Percentiles rank a stretch among this genome's conserved stretches.
Conservation (phyloP, 2,113 vertebrate species). For the Clinocottus analis region DNA sequence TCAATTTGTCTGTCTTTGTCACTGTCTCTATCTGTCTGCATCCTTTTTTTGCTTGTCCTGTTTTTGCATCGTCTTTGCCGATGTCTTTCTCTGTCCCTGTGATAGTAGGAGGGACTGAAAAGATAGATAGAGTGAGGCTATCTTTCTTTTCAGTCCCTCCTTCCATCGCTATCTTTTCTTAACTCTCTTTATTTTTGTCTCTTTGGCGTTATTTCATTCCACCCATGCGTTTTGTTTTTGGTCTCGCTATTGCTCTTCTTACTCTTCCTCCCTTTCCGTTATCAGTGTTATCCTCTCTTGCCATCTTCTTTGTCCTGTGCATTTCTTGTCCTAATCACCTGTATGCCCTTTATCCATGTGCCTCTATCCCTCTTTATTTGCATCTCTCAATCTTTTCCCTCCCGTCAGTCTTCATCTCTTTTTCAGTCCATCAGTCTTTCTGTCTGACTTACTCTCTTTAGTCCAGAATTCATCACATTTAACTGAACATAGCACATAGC, state of each 20-base stretch:
- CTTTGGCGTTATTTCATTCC: neutral
- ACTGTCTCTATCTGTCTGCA: slow-evolving; percentile 2
- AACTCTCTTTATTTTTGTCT: neutral
- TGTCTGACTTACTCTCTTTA: neutral
- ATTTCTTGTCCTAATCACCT: neutral
- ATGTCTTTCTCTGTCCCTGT: neutral
- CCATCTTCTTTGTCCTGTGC: neutral
- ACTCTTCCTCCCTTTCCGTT: neutral
- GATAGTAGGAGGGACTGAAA: too few relatives aligned
- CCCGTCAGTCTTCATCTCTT: neutral
- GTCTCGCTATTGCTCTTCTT: neutral
- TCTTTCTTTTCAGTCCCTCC: slow-evolving; percentile 3
- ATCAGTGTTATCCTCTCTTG: neutral
- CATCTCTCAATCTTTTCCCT: neutral
- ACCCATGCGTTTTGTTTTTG: neutral
- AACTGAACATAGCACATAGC: neutral
- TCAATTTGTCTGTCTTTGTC: neutral
- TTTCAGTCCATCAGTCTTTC: neutral
- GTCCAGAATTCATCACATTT: neutral
- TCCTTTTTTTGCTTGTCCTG: neutral
- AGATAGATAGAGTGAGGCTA: too few relatives aligned
- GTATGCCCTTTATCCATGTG: neutral
- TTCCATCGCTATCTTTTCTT: neutral
- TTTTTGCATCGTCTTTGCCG: neutral
- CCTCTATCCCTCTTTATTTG: neutral